Base-by-base conservation (phyloP, 1,140 invertebrate genomes). In the Elysia chlorotica region DNA sequence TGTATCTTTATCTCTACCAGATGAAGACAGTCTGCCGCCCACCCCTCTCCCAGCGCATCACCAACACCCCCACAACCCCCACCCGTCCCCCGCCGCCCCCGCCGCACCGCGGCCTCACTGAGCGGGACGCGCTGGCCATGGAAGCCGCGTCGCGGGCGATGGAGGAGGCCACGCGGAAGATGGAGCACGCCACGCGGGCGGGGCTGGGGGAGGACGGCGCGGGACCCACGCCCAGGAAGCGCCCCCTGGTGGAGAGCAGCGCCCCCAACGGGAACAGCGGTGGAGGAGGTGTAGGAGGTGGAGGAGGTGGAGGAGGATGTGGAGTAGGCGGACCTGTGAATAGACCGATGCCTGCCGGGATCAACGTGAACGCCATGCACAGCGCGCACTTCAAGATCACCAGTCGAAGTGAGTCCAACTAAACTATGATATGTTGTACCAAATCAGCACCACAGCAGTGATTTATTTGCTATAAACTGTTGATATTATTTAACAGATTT, bases 381-480 rank as follows among this genome's bases (percentile, higher is more conserved):
- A 93, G 92, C 65, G 92, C 95, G 71, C 93, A 96, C 86, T 94
- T 97, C 77, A 96, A 95, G 89, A 95, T 97, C 78, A 92, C 93
- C 74, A 95, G 93, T 76, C 90, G 94, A 92, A 94, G 94, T 95
- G 87, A 89, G 90, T 87, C n/a, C n/a, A n/a, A n/a, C n/a, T n/a
- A n/a, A n/a, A n/a, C n/a, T n/a, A n/a, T n/a, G n/a, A n/a, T n/a
- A n/a, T n/a, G n/a, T n/a, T n/a, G n/a, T n/a, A n/a, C n/a, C n/a
- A n/a, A n/a, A n/a, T n/a, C n/a, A n/a, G n/a, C n/a, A n/a, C n/a
- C n/a, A n/a, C n/a, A n/a, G n/a, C n/a, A n/a, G n/a, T n/a, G n/a
- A n/a, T n/a, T n/a, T n/a, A n/a, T n/a, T n/a, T n/a, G n/a, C n/a
- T n/a, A n/a, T n/a, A n/a, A n/a, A n/a, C n/a, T n/a, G n/a, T n/a